Evolutionary conservation across 1,140 invertebrate species (phyloP), one percentile per base, ranked within the genome.

Genomic region (Drosophila oshimai): DNA sequence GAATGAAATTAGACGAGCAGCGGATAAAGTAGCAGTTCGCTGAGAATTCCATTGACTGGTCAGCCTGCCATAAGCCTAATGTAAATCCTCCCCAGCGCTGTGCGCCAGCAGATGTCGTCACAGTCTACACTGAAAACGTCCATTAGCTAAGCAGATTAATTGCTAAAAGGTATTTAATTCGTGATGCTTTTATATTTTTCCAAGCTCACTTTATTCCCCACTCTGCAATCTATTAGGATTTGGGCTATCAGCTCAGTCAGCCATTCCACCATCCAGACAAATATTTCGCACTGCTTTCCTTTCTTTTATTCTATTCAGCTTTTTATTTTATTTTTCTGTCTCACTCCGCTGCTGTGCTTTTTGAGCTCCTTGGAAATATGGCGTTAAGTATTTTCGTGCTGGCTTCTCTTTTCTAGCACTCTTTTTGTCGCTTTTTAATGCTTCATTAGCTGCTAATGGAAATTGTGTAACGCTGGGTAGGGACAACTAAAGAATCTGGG

Each of bases 151-250:
- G 80, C 81, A 86, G 80, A 86, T 86, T 86, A 86, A 86, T 86
- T 86, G 80, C 80, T 86, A 86, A 86, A 86, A 86, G 80, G 80
- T 86, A 86, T 86, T 86, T 86, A 86, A 86, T 86, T 86, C 80
- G 81, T 73, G 76, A 80, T 73, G 83, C 80, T 86, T 86, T 87
- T 86, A 87, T 87, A 86, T 86, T 80, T 73, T 53, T 42, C 33
- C 24, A 39, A 45, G 37, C 53, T 67, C 61, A 39, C 47, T 80
- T 73, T 39, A 61, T 41, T 54, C 50, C 29, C 42, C 31, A 17
- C 24, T n/a, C 17, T 13, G 9, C 26, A 5, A n/a, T 18, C 44
- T 6, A 17, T 24, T 13, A 9, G 15, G 18, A 28, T 24, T 24
- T 26, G n/a, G 24, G 13, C 17, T 12, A 31, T 20, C 39, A 7